Evolutionary conservation across 2,888 invertebrate genomes (phyloP).

Genomic region (Trichogramma evanescens): DNA sequence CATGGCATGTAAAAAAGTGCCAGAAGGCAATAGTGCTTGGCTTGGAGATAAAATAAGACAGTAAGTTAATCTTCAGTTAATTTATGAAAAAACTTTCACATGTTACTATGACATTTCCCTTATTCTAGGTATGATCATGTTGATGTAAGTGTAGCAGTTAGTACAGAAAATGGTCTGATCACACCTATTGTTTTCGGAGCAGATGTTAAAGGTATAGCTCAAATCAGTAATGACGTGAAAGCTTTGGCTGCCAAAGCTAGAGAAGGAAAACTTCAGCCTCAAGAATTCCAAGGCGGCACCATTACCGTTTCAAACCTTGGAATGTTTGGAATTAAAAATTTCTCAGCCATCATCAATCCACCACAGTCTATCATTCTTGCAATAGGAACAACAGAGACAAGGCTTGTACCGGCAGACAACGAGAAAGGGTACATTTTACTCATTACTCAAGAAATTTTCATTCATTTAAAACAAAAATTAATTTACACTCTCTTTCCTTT

Average conservation of each 20-base stretch:
- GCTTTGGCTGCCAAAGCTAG: constrained; percentile 78
- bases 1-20: constrained; percentile 79
- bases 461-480: neutral
- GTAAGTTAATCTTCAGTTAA: constrained; percentile 53
- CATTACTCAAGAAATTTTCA: neutral
- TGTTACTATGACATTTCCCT: neutral
- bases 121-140: constrained; percentile 74
- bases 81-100: constrained; percentile 1
- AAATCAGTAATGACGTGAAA: constrained; percentile 75
- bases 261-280: constrained; percentile 81
- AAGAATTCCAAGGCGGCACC: constrained; percentile 95
- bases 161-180: constrained; percentile 88
- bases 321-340: constrained; percentile 84
- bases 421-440: constrained; percentile 64
- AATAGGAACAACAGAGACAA: constrained; percentile 72
- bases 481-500: constrained; percentile 27
- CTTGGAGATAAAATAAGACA: constrained; percentile 87
- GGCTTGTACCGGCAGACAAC: constrained; percentile 66
- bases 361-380: constrained; percentile 93
- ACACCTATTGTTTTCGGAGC: constrained; percentile 93
- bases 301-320: constrained; percentile 92
- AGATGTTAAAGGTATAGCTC: constrained; percentile 79
- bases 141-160: constrained; percentile 95
- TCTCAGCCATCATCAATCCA: constrained; percentile 92
- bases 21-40: constrained; percentile 93